Evolutionary conservation across 2,113 vertebrate species (phyloP), one percentile per base, ranked within the genome.

Genomic region (Crotalus tigris): DNA sequence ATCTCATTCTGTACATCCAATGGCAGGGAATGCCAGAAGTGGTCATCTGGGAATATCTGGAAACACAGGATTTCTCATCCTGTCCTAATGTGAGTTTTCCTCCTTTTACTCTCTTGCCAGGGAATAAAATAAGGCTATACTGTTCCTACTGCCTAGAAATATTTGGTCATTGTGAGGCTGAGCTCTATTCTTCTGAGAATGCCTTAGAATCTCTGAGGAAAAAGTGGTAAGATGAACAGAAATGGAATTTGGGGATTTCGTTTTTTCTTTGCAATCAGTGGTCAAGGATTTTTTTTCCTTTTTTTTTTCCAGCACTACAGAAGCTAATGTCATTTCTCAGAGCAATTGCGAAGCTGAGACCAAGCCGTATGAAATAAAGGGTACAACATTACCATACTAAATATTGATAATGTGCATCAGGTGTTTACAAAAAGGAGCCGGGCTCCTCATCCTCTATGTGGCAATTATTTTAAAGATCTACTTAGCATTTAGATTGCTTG

Each of bases 401-500:
- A 95, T 95, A 93, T 93, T 92, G 90, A 75, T 97, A 96, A 97
- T 91, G 94, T 96, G 94, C 94, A 95, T 95, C 96, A 97, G 96
- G 96, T 96, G 94, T 95, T 95, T 91, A 89, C 91, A 91, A 90
- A 91, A 54, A 51, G 33, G 1, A 92, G 94, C 95, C 94, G 17
- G 91, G 92, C 51, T 96, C 75, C 93, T 96, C 54, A 0, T 53
- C 94, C 95, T 94, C 86, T 92, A 89, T 88, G 94, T 92, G 92
- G 91, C 96, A 97, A 97, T 97, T 95, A 95, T 96, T 96, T 96
- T 94, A 95, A 96, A 97, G 87, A 97, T 93, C 96, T 97, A 91
- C 93, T 97, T 97, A 97, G 96, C 96, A 97, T 97, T 97, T 97
- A 97, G 95, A 97, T 97, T 97, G 96, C 96, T 93, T 92, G 61